Evolutionary conservation across 2,888 invertebrate species (phyloP).

Genomic region (Leptinotarsa peninsularis): DNA sequence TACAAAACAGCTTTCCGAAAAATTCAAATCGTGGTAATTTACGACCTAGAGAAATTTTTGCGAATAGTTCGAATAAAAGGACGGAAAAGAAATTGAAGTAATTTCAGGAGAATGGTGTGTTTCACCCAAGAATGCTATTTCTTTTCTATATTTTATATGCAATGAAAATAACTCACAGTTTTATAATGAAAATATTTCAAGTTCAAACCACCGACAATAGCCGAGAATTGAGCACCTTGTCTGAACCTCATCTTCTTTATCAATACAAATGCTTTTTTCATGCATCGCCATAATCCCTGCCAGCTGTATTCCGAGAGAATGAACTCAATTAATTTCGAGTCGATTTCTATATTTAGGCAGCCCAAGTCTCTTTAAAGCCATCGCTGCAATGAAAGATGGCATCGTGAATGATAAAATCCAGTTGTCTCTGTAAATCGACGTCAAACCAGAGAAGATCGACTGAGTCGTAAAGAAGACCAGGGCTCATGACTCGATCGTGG

Average conservation of each 20-base stretch:
- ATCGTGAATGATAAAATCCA: conserved; percentile 48
- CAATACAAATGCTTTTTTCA: conserved; percentile 11
- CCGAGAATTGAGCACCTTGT: neutral
- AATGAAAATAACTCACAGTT: too few species aligned
- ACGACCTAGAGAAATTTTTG: too few species aligned
- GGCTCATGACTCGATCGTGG: conserved; percentile 45
- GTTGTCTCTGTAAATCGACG: conserved; percentile 45
- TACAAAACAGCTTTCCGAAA: too few species aligned
- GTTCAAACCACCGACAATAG: too few species aligned
- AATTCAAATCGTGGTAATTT: too few species aligned
- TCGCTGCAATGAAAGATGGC: conserved; percentile 34
- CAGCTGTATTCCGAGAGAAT: conserved; percentile 22
- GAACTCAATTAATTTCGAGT: conserved; percentile 28
- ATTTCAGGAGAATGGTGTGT: too few species aligned
- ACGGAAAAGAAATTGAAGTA: too few species aligned
- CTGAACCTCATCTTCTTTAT: neutral
- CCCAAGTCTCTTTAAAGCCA: conserved; percentile 29
- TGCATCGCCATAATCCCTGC: conserved; percentile 17
- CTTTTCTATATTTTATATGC: too few species aligned
- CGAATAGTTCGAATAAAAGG: too few species aligned
- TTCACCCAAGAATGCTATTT: too few species aligned
- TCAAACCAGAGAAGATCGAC: conserved; percentile 40
- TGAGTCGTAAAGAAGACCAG: conserved; percentile 44
- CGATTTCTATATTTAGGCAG: conserved; percentile 38
- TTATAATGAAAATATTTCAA: too few species aligned